Evolutionary conservation across 2,888 invertebrate genomes (phyloP).

Genomic region (Eristalinus aeneus): DNA sequence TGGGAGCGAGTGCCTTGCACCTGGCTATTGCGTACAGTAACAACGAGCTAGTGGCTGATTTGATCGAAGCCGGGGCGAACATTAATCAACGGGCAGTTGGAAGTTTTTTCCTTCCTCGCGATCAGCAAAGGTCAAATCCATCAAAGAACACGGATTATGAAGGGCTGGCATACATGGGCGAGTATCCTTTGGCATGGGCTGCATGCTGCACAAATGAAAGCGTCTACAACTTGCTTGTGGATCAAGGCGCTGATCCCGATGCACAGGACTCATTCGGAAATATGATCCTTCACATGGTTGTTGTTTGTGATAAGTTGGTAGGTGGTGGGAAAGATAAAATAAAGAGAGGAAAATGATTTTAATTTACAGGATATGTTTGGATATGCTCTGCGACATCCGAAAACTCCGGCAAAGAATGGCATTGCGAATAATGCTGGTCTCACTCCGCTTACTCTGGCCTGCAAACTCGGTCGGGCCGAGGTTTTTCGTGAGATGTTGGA

Average conservation of each 20-base stretch:
- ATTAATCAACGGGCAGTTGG: constrained; percentile 97
- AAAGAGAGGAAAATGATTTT: not conserved
- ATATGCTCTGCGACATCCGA: constrained; percentile 97
- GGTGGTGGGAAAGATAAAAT: constrained; percentile 71
- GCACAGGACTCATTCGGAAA: constrained; percentile 98
- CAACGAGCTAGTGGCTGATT: constrained; percentile 95
- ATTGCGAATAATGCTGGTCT: constrained; percentile 93
- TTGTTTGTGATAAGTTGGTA: constrained; percentile 97
- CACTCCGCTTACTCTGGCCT: constrained; percentile 97
- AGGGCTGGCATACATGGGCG: constrained; percentile 97
- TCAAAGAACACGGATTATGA: constrained; percentile 95
- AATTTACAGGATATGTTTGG: constrained; percentile 95
- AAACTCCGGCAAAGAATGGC: constrained; percentile 94
- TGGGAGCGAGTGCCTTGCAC: constrained; percentile 96
- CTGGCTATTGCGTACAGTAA: constrained; percentile 98
- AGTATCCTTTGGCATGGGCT: constrained; percentile 98
- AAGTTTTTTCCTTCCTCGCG: constrained; percentile 97
- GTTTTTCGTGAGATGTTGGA: constrained; percentile 99
- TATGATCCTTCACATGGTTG: constrained; percentile 99
- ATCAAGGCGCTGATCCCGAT: constrained; percentile 96
- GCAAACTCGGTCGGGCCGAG: constrained; percentile 96
- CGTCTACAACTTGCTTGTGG: constrained; percentile 96
- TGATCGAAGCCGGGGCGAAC: constrained; percentile 95
- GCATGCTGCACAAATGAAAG: constrained; percentile 98
- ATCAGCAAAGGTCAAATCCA: constrained; percentile 92